Percentiles rank a stretch among this genome's conserved stretches.
Evolutionary conservation across 2,888 invertebrate genomes (phyloP).

Genomic region (Julus scanicus): DNA sequence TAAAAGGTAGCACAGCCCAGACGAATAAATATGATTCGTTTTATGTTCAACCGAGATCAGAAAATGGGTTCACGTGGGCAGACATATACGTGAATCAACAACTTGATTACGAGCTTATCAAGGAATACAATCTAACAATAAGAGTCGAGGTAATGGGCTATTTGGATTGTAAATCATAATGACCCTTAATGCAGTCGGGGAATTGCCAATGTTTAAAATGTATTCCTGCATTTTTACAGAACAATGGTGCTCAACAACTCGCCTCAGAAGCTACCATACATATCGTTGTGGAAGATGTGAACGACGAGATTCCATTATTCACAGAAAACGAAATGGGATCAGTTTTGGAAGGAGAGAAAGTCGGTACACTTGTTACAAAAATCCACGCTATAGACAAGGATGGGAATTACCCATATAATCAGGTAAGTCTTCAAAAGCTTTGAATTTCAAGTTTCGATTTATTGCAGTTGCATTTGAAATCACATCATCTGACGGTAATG

Average conservation of each 20-base stretch:
- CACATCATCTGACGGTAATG: too few relatives aligned
- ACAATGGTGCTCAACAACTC: conserved; percentile 94
- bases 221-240: conserved; percentile 70
- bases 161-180: not conserved
- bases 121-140: conserved; percentile 94
- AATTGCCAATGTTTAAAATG: not conserved
- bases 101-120: conserved; percentile 92
- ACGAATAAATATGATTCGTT: conserved; percentile 96
- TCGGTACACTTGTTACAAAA: conserved; percentile 94
- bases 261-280: conserved; percentile 94
- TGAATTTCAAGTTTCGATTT: not conserved
- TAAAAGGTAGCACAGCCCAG: conserved; percentile 95
- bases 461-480: too few relatives aligned
- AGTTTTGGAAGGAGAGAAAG: conserved; percentile 92
- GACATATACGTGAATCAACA: conserved; percentile 93
- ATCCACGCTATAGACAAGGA: conserved; percentile 97
- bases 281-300: conserved; percentile 94
- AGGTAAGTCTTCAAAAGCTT: conserved; percentile 71
- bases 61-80: conserved; percentile 93
- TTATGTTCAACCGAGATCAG: conserved; percentile 92
- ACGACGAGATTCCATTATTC: conserved; percentile 96
- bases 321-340: conserved; percentile 96
- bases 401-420: conserved; percentile 93
- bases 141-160: conserved; percentile 83
- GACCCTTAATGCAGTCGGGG: too few relatives aligned